Conservation (phyloP, 2,797 vertebrate species). For the Centropyge bicolor region DNA sequence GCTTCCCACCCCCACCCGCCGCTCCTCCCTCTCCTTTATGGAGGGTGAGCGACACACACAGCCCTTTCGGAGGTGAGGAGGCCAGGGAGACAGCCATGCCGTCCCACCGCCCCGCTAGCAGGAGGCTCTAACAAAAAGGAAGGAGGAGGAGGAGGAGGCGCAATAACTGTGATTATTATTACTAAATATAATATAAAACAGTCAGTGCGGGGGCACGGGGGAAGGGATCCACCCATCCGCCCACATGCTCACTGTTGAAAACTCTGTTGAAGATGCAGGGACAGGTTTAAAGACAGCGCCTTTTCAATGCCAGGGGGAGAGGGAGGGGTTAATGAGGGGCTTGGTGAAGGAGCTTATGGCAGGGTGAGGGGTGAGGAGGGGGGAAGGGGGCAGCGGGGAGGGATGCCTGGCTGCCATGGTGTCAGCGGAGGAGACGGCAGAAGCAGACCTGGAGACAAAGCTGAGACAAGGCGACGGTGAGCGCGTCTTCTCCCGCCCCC, state of each 20-base stretch:
- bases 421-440: slow-evolving; percentile 66
- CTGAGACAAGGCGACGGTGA: slow-evolving; percentile 71
- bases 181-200: slow-evolving; percentile 87
- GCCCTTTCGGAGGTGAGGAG: slow-evolving; percentile 77
- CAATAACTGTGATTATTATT: slow-evolving; percentile 88
- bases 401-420: slow-evolving; percentile 68
- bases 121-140: slow-evolving; percentile 78
- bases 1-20: slow-evolving; percentile 76
- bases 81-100: slow-evolving; percentile 78
- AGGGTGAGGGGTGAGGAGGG: slow-evolving; percentile 69
- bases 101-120: slow-evolving; percentile 71
- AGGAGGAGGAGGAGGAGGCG: slow-evolving; percentile 77
- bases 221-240: slow-evolving; percentile 81
- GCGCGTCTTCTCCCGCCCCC: slow-evolving; percentile 45
- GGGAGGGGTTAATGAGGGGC: slow-evolving; percentile 83
- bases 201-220: slow-evolving; percentile 69
- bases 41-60: slow-evolving; percentile 79
- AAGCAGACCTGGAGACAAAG: slow-evolving; percentile 76
- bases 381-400: slow-evolving; percentile 40
- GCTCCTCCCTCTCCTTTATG: slow-evolving; percentile 85
- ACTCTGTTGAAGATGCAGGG: slow-evolving; percentile 73
- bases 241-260: slow-evolving; percentile 77
- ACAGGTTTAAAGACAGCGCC: slow-evolving; percentile 83
- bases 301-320: slow-evolving; percentile 81
- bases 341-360: slow-evolving; percentile 81